A percentile compares a stretch with the other conserved stretches of the same genome.
Evolutionary conservation across 2,797 vertebrate species (phyloP).

Genomic region (Pseudomugil tenellus): DNA sequence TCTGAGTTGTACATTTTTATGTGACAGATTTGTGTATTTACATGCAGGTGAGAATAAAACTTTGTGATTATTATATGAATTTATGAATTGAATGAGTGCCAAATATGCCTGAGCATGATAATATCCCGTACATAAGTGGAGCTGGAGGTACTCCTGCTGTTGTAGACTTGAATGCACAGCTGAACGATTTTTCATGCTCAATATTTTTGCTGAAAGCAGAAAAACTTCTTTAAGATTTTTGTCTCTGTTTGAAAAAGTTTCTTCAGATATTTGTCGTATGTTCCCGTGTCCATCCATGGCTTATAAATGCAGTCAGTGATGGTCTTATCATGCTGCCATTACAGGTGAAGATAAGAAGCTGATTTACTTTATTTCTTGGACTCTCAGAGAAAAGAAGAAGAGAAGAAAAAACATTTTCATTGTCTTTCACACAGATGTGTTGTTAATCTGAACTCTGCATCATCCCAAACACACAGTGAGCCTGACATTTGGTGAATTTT

Average conservation of each 20-base stretch:
- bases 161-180: slow-evolving; percentile 64
- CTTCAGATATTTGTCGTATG: slow-evolving; percentile 76
- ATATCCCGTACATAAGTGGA: slow-evolving; percentile 47
- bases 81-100: slow-evolving; percentile 78
- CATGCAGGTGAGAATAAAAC: slow-evolving; percentile 65
- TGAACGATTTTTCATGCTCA: slow-evolving; percentile 68
- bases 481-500: slow-evolving; percentile 80
- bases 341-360: slow-evolving; percentile 69
- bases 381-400: slow-evolving; percentile 48
- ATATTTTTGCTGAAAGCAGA: slow-evolving; percentile 72
- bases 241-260: slow-evolving; percentile 64
- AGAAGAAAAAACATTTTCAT: slow-evolving; percentile 43
- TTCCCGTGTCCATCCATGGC: slow-evolving; percentile 74
- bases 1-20: slow-evolving; percentile 64
- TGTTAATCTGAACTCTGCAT: slow-evolving; percentile 66
- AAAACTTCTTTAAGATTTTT: slow-evolving; percentile 49
- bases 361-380: slow-evolving; percentile 70
- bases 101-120: slow-evolving; percentile 75
- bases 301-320: slow-evolving; percentile 76
- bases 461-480: slow-evolving; percentile 72
- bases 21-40: slow-evolving; percentile 67
- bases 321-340: slow-evolving; percentile 75
- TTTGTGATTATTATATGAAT: slow-evolving; percentile 77
- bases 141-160: slow-evolving; percentile 53
- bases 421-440: slow-evolving; percentile 62